These are phyloP conservation scores for Craterocephalus amniculus DNA, from an alignment of 2,797 vertebrate species.

Conservation along the genomic window DNA sequence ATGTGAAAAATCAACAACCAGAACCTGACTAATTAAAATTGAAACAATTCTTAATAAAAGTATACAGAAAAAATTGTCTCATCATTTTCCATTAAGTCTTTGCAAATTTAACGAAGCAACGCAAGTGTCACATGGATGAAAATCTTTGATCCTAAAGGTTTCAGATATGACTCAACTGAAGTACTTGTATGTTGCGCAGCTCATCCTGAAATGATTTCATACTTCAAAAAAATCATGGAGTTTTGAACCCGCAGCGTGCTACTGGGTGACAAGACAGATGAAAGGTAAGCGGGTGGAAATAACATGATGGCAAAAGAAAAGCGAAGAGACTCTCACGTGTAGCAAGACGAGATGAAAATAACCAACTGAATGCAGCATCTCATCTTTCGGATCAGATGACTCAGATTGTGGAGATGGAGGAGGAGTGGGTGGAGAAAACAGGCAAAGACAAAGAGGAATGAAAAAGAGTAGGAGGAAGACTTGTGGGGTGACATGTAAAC, in stretches of 20 bases:
- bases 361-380: constrained; percentile 54
- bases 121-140: not conserved
- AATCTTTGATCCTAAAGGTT: not conserved
- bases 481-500: constrained; percentile 30
- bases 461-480: constrained; percentile 37
- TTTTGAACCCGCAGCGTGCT: constrained; percentile 27
- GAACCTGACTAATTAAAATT: not conserved
- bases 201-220: constrained; percentile 18
- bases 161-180: not conserved
- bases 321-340: constrained; percentile 35
- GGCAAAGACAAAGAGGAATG: constrained; percentile 27
- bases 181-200: not conserved
- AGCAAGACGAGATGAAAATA: constrained; percentile 55
- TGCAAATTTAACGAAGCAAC: not conserved
- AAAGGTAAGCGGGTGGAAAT: constrained; percentile 24
- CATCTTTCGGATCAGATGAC: constrained; percentile 72
- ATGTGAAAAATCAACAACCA: not conserved
- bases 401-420: constrained; percentile 56
- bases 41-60: not conserved
- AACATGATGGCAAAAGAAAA: constrained; percentile 37
- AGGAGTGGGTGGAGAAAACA: constrained; percentile 44
- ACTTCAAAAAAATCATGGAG: constrained; percentile 14
- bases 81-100: not conserved
- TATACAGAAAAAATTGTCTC: not conserved
- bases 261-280: constrained; percentile 6